Percentiles rank a stretch among this genome's conserved stretches.
Evolutionary conservation across 37 sponge, comb jelly and placozoan species (phyloP).

Genomic region (Trichoplax adhaerens): DNA sequence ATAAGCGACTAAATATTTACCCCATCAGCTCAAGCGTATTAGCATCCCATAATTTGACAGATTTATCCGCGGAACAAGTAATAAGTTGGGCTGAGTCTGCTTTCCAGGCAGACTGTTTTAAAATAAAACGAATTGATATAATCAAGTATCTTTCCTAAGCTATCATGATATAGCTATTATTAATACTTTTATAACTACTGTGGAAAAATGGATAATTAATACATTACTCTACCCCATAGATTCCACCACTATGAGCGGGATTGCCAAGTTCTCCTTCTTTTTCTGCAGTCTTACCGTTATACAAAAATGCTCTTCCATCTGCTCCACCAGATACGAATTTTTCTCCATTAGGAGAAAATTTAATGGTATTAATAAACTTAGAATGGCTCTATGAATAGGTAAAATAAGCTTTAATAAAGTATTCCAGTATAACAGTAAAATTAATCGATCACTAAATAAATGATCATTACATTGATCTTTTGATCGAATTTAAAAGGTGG

Average conservation of each 20-base stretch:
- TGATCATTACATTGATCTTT: conserved; percentile 11
- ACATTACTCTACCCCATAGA: conserved; percentile 43
- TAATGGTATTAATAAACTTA: conserved; percentile 62
- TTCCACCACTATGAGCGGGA: conserved; percentile 75
- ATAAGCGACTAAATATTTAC: conserved; percentile 3
- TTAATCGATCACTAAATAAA: no score
- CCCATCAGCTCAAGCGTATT: conserved; percentile 57
- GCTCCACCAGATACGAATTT: conserved; percentile 63
- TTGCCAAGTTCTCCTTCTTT: conserved; percentile 50
- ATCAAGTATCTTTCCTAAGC: neutral
- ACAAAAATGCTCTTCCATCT: conserved; percentile 67
- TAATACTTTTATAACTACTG: conserved; percentile 7
- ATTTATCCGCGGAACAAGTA: conserved; percentile 95
- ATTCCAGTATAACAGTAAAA: no score
- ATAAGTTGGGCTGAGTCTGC: conserved; percentile 64
- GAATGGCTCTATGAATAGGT: conserved; percentile 25
- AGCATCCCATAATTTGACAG: conserved; percentile 85
- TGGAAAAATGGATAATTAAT: neutral
- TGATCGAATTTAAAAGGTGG: conserved; percentile 81
- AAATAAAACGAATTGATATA: neutral
- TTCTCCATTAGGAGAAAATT: conserved; percentile 76
- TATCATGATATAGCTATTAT: conserved; percentile 10
- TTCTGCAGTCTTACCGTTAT: conserved; percentile 76
- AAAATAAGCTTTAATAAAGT: no score
- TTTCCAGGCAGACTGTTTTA: conserved; percentile 21